Conservation (phyloP, 1,140 invertebrate species). For the Liolophura sinensis region DNA sequence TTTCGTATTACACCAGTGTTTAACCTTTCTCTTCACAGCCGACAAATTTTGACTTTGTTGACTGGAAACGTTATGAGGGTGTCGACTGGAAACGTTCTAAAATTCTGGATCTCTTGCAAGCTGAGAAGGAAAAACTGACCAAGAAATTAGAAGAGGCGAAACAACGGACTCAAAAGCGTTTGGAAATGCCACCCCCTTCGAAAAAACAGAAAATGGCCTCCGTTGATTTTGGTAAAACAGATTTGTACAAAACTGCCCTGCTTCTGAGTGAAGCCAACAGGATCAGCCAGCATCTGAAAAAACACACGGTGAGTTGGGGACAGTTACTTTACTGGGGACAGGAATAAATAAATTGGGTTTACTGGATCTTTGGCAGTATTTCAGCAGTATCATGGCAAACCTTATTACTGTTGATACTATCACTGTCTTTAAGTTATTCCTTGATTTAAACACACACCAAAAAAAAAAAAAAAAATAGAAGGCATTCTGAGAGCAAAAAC, state of each 20-base stretch:
- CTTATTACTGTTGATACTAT: no score
- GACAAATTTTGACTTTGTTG: background rate
- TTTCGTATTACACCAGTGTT: no score
- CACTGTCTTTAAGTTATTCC: no score
- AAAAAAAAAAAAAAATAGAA: background rate
- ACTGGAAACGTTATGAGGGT: background rate
- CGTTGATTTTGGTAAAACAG: slow-evolving; percentile 13
- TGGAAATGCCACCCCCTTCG: slow-evolving; percentile 24
- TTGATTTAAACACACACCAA: no score
- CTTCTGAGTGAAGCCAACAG: slow-evolving; percentile 55
- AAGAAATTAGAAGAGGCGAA: slow-evolving; percentile 38
- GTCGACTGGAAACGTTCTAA: slow-evolving; percentile 9
- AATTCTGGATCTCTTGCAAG: slow-evolving; percentile 33
- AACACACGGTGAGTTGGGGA: slow-evolving; percentile 39
- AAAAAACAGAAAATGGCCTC: slow-evolving; percentile 6
- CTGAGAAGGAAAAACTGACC: slow-evolving; percentile 27
- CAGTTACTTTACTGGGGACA: no score
- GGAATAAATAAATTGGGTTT: no score
- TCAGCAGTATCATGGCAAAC: no score
- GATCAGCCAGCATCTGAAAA: slow-evolving; percentile 51
- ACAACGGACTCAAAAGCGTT: slow-evolving; percentile 21
- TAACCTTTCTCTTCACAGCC: background rate
- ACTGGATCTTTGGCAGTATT: no score
- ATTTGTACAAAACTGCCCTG: slow-evolving; percentile 46
- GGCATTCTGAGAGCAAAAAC: no score